Evolutionary conservation across 2,113 vertebrate genomes (phyloP).

Genomic region (Hippocampus comes): DNA sequence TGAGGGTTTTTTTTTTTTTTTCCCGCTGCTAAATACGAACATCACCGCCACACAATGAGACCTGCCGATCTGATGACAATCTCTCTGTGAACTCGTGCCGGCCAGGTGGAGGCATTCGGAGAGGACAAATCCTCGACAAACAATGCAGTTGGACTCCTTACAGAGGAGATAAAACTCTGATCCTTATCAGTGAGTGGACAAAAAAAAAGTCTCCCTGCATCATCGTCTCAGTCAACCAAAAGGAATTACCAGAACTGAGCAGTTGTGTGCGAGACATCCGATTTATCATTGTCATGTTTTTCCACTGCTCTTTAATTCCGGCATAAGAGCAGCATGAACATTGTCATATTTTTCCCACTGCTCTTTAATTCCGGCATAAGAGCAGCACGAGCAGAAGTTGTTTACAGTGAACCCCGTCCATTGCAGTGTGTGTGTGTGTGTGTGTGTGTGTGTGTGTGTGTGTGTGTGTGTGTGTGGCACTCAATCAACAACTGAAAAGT

Average conservation of each 20-base stretch:
- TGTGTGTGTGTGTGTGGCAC: too few species aligned
- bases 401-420: too few species aligned
- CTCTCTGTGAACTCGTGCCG: slow-evolving; percentile 39
- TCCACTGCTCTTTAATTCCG: slow-evolving; percentile 5
- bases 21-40: slow-evolving; percentile 33
- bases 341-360: not conserved
- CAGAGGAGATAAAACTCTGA: slow-evolving; percentile 45
- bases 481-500: too few species aligned
- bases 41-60: slow-evolving; percentile 55
- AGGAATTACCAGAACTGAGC: slow-evolving; percentile 1
- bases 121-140: slow-evolving; percentile 48
- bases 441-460: too few species aligned
- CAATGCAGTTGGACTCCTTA: slow-evolving; percentile 39
- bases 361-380: slow-evolving; percentile 8
- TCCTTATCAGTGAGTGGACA: slow-evolving; percentile 26
- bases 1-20: not conserved
- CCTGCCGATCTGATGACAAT: slow-evolving; percentile 57
- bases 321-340: too few species aligned
- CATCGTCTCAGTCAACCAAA: slow-evolving; percentile 2
- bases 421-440: too few species aligned
- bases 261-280: not conserved
- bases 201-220: not conserved
- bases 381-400: not conserved
- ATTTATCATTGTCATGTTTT: not conserved
- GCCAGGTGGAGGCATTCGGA: slow-evolving; percentile 50